These are phyloP conservation scores for Arenaria interpres DNA, from an alignment of 2,113 vertebrate species.

Conservation along the genomic window DNA sequence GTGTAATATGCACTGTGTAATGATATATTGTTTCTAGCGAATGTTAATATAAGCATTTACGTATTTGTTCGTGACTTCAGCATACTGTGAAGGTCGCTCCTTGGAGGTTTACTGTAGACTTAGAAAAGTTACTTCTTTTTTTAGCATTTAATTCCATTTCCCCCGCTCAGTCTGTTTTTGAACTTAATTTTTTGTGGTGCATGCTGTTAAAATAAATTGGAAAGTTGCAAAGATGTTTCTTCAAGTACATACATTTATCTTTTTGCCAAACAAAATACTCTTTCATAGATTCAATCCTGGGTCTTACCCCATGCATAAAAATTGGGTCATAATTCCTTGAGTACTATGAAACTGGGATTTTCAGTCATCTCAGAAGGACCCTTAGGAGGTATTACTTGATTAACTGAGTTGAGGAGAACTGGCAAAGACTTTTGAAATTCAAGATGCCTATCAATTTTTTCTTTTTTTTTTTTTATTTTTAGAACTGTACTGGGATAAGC, in stretches of 20 bases:
- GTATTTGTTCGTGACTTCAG: not conserved
- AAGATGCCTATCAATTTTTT: conserved; percentile 26
- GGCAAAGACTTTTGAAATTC: conserved; percentile 29
- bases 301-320: not conserved
- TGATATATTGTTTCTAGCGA: not conserved
- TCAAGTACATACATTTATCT: conserved; percentile 2
- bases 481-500: not conserved
- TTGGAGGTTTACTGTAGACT: not conserved
- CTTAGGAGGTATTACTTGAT: conserved; percentile 59
- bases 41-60: not conserved
- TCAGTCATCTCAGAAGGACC: conserved; percentile 44
- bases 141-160: conserved; percentile 1
- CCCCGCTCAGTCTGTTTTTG: not conserved
- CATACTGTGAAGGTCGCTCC: not conserved
- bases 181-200: conserved; percentile 47
- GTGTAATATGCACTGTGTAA: not conserved
- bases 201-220: conserved; percentile 62
- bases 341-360: not conserved
- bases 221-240: conserved; percentile 33
- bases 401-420: conserved; percentile 50
- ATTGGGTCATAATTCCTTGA: not conserved
- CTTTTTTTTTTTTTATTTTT: not conserved
- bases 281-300: conserved; percentile 4
- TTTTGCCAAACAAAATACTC: conserved; percentile 1
- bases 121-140: not conserved